Evolutionary conservation across 1,140 invertebrate species (phyloP).

Genomic region (Linepithema humile): DNA sequence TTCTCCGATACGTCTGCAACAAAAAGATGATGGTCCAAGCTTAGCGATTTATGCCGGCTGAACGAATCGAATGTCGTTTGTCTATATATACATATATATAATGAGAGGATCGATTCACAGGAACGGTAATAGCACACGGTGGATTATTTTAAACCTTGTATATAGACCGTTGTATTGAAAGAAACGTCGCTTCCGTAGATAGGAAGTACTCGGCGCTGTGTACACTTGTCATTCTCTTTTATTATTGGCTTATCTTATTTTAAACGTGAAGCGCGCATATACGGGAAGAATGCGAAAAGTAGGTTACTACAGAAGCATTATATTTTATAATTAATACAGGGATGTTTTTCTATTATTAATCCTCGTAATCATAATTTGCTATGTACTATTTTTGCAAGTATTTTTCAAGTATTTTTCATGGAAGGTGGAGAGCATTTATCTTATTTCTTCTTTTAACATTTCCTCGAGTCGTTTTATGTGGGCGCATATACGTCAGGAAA

Average conservation of each 20-base stretch:
- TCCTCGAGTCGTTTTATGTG: neutral
- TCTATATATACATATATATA: slow-evolving; percentile 45
- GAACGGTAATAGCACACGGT: slow-evolving; percentile 18
- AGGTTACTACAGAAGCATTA: neutral
- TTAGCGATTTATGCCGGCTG: neutral
- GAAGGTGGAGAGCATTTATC: neutral
- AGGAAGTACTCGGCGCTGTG: slow-evolving; percentile 20
- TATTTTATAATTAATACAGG: too few relatives aligned
- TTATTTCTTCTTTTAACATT: neutral
- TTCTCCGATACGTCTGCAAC: slow-evolving; percentile 75
- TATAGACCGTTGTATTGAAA: slow-evolving; percentile 57
- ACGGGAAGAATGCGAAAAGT: neutral
- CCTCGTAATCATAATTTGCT: neutral
- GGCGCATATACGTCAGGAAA: too few relatives aligned
- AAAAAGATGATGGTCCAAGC: slow-evolving; percentile 39
- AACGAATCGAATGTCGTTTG: neutral
- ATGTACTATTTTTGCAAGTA: neutral
- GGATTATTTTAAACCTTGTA: slow-evolving; percentile 57
- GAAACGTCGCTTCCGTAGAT: slow-evolving; percentile 50
- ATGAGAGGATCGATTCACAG: slow-evolving; percentile 57
- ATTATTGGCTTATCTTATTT: slow-evolving; percentile 50
- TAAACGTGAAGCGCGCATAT: neutral
- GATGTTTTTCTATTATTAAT: neutral
- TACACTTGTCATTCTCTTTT: slow-evolving; percentile 44
- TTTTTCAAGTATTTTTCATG: neutral